Conservation (phyloP, 2,797 vertebrate genomes). For the Gymnocypris eckloni region DNA sequence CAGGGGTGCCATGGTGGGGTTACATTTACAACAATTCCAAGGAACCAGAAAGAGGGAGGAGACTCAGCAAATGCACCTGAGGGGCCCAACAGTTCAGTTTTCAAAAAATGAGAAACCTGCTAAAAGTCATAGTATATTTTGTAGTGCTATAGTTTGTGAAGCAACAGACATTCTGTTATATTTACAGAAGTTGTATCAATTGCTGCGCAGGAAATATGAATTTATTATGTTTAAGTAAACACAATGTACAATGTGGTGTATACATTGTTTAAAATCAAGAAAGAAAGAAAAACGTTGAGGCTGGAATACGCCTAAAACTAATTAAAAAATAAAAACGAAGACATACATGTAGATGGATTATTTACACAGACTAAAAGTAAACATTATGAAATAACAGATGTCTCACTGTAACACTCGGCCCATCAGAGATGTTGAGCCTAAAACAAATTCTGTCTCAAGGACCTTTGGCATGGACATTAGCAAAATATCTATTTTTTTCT, state of each 20-base stretch:
- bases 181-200: background rate
- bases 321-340: too few species aligned
- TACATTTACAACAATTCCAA: background rate
- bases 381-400: background rate
- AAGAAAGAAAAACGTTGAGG: background rate
- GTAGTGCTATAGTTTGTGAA: background rate
- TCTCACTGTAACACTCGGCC: background rate
- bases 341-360: background rate
- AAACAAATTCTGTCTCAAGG: background rate
- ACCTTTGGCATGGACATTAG: background rate
- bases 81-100: background rate
- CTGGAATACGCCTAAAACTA: background rate
- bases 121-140: background rate
- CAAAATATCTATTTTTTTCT: background rate
- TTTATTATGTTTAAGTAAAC: background rate
- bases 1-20: background rate
- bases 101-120: background rate
- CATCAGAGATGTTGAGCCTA: background rate
- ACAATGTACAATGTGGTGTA: background rate
- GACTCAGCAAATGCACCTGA: background rate
- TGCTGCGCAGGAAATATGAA: background rate
- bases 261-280: background rate
- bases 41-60: background rate
- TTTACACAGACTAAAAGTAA: background rate
- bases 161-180: background rate